Conservation (phyloP, 2,797 vertebrate genomes). For the Rhinoraja longicauda region DNA sequence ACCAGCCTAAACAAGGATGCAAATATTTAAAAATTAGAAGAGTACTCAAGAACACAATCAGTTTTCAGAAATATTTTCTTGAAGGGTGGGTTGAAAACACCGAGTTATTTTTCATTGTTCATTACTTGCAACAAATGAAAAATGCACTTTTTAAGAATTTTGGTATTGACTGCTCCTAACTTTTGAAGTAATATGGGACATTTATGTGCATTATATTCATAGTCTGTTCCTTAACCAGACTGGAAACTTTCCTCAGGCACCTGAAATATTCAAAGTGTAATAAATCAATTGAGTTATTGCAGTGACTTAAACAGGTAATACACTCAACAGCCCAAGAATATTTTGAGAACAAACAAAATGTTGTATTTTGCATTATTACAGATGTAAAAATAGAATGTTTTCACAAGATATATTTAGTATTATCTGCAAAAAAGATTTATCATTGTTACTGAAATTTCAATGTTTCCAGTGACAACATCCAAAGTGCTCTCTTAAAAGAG, state of each 20-base stretch:
- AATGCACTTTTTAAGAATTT: neutral
- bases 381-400: neutral
- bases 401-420: neutral
- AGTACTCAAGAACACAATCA: neutral
- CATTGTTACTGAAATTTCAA: neutral
- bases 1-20: slow-evolving; percentile 78
- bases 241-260: neutral
- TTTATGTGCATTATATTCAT: neutral
- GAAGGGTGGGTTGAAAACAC: neutral
- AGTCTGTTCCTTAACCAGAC: neutral
- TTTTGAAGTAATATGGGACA: neutral
- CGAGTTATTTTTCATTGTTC: neutral
- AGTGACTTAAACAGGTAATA: neutral
- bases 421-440: neutral
- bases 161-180: no score
- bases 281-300: neutral
- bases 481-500: neutral
- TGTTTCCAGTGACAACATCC: neutral
- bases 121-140: neutral
- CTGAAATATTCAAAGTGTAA: neutral
- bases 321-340: slow-evolving; percentile 1
- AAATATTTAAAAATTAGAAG: slow-evolving; percentile 49
- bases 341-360: neutral
- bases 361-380: neutral
- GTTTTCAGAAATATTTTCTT: neutral